Base-by-base conservation (phyloP, 2,113 vertebrate species). In the Tetrao urogallus region DNA sequence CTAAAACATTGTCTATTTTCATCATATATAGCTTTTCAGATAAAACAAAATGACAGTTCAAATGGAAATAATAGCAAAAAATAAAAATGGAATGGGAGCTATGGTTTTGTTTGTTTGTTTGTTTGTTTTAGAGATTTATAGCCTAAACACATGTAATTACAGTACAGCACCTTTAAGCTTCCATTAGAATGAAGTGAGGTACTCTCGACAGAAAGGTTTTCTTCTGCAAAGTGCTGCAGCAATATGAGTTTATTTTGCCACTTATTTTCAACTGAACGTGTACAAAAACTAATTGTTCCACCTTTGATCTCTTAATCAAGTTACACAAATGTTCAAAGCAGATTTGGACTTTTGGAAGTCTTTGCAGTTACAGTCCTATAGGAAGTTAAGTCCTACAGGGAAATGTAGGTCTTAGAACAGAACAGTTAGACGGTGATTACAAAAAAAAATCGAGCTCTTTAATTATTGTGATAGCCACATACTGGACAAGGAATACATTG, bases 401-500 rank as follows among this genome's bases (percentile, higher is more conserved):
- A 94, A 96, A 96, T 77, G 36, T 66, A 91, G 86, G 93, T 94
- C 93, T 89, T 57, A 73, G 30, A 92, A 83, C 13, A 94, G 67
- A 90, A 86, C 82, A 81, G 64, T 91, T 97, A 97, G 92, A 94
- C 25, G 6, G 82, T 81, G 85, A 97, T 69, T 94, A 81, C 58
- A 85, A 82, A 97, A 97, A 82, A 21, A 93, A 95, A 93, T 96
- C 90, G 56, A 96, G 82, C 73, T 97, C 71, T 97, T 97, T 95
- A 97, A 52, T 76, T 96, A 74, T 96, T 97, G 93, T 95, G 94
- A 95, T 76, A 94, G 48, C 38, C 74, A 94, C 95, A 78, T 93
- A 96, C 96, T 97, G 93, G 28, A 70, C 82, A 93, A 95, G 86
- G 54, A 97, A 96, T 34, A 93, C 89, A 89, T 85, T 97, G 78